Evolutionary conservation across 2,113 vertebrate genomes (phyloP).

Genomic region (Chrysemys picta): DNA sequence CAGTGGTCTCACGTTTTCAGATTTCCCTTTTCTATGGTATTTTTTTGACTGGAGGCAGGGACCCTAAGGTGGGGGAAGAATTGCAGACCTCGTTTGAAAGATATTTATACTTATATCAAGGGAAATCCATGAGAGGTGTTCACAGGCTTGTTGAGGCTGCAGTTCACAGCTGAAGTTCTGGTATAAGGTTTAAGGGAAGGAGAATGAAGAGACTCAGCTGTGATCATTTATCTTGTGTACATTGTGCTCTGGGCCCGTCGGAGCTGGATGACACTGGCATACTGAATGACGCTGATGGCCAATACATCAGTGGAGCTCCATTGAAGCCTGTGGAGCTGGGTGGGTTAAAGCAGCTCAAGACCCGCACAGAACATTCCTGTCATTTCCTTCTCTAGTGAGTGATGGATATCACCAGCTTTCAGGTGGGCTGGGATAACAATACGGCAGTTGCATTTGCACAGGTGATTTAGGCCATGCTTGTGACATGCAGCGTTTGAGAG

Average conservation of each 20-base stretch:
- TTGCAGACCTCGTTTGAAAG: not conserved
- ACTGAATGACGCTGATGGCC: not conserved
- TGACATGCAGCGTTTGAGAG: fast-evolving
- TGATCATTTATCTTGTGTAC: fast-evolving
- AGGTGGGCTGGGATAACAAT: fast-evolving
- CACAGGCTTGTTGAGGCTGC: fast-evolving
- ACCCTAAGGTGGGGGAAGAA: constrained; percentile 42
- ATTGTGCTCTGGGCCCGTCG: not conserved
- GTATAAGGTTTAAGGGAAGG: not conserved
- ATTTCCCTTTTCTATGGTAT: not conserved
- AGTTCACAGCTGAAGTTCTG: not conserved
- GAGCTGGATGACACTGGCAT: fast-evolving
- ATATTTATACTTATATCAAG: not conserved
- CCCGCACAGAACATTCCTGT: too few relatives aligned
- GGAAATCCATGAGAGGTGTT: not conserved
- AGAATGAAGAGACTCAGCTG: fast-evolving
- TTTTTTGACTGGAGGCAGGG: not conserved
- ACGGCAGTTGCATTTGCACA: not conserved
- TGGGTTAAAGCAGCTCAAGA: too few relatives aligned
- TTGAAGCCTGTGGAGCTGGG: not conserved
- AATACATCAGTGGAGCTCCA: not conserved
- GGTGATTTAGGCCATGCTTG: fast-evolving
- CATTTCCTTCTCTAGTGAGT: not conserved
- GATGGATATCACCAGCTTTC: fast-evolving
- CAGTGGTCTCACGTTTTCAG: not conserved